Conservation (phyloP, 2,113 vertebrate genomes). For the Grammomys dolichurus region DNA sequence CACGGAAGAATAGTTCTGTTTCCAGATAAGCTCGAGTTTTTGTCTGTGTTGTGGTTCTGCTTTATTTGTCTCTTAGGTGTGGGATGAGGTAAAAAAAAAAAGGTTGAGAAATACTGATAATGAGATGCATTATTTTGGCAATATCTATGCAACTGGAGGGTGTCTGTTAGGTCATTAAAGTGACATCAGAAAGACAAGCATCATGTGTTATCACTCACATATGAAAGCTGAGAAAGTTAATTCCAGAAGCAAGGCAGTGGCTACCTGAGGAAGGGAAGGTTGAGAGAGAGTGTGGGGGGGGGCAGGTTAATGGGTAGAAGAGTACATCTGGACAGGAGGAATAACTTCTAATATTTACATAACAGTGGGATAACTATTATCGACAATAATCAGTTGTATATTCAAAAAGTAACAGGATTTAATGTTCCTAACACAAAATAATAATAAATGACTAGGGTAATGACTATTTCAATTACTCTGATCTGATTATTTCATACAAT, state of each 20-base stretch:
- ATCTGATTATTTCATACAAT: not conserved
- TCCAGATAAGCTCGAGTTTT: not conserved
- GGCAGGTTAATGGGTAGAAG: not conserved
- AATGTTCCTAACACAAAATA: not conserved
- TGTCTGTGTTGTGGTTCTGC: not conserved
- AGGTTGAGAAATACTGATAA: not conserved
- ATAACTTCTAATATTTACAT: not conserved
- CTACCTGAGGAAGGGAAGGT: not conserved
- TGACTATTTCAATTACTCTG: not conserved
- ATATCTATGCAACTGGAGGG: not conserved
- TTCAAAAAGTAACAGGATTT: not conserved
- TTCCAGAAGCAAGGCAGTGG: too few species aligned
- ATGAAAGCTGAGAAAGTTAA: not conserved
- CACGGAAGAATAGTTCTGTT: not conserved
- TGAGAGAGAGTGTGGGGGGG: too few species aligned
- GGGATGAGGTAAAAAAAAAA: not conserved
- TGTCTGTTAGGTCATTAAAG: not conserved
- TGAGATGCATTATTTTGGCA: not conserved
- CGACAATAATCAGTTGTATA: not conserved
- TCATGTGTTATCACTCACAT: not conserved
- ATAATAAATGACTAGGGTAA: not conserved
- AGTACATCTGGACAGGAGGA: not conserved
- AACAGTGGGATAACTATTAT: not conserved
- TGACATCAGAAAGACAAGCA: not conserved
- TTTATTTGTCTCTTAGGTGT: not conserved